A percentile compares a stretch with the other conserved stretches of the same genome.
phyloP scores from a whole-genome alignment of 1,140 invertebrate genomes.

The Argopecten irradians region DNA sequence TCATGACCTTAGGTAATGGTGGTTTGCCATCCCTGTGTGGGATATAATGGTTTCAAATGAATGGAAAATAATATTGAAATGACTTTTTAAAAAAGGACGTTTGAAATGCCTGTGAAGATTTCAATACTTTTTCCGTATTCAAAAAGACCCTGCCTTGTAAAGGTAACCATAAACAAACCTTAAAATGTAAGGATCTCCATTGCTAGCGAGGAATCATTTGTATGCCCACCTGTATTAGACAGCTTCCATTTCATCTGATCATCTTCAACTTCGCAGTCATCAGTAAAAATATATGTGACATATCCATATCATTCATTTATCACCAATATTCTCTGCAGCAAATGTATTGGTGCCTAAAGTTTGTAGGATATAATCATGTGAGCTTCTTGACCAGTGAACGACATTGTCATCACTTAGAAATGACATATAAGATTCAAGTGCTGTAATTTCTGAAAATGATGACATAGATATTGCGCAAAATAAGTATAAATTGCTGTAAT shows the following conservation, averaged over 20 bases:
- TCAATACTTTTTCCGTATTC: neutral
- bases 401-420: too few species aligned
- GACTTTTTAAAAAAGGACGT: neutral
- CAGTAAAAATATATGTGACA: neutral
- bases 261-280: neutral
- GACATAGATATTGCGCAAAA: too few species aligned
- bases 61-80: neutral
- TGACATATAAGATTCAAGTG: too few species aligned
- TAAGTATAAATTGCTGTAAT: too few species aligned
- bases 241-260: neutral
- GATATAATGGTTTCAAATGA: neutral
- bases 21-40: neutral
- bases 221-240: neutral
- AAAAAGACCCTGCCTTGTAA: neutral
- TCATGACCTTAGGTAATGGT: neutral
- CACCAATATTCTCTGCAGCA: neutral
- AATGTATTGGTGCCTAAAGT: neutral
- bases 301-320: neutral
- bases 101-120: conserved; percentile 1
- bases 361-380: too few species aligned
- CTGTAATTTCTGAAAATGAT: too few species aligned
- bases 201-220: neutral
- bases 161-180: neutral
- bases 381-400: too few species aligned
- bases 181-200: neutral